These are phyloP conservation scores for Octomys mimax DNA, from an alignment of 2,797 vertebrate species.

Conservation along the genomic window DNA sequence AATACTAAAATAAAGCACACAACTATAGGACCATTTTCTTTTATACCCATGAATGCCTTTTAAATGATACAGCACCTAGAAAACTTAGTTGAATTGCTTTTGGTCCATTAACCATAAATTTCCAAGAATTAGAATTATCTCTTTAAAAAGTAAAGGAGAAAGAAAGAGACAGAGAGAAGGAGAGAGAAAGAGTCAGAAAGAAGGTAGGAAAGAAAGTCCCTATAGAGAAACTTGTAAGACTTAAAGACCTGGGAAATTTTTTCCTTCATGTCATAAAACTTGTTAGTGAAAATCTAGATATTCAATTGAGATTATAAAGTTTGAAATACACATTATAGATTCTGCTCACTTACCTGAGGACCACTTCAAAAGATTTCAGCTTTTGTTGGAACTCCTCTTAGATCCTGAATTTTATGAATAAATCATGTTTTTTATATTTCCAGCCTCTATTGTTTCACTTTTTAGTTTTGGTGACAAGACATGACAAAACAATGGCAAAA, in stretches of 20 bases:
- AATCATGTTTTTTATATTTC: conserved; percentile 70
- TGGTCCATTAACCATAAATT: background rate
- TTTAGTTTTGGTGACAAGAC: conserved; percentile 72
- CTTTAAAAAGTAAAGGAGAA: background rate
- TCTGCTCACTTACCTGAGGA: conserved; percentile 63
- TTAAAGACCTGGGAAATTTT: background rate
- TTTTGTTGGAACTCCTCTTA: conserved; percentile 45
- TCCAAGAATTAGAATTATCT: conserved; percentile 44
- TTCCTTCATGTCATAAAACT: conserved; percentile 23
- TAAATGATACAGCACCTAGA: background rate
- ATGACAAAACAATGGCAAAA: conserved; percentile 58
- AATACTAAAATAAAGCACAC: conserved; percentile 41
- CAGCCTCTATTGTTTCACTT: conserved; percentile 69
- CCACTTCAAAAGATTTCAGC: conserved; percentile 68
- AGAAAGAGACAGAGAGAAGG: background rate
- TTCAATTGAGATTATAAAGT: conserved; percentile 51
- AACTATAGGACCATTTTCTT: background rate
- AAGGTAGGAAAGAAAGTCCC: background rate
- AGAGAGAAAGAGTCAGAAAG: background rate
- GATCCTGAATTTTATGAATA: conserved; percentile 74
- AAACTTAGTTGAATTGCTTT: conserved; percentile 51
- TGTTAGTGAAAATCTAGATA: conserved; percentile 52
- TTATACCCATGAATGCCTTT: conserved; percentile 51
- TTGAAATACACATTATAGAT: conserved; percentile 60
- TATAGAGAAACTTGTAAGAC: background rate